Base-by-base conservation (phyloP, 2,888 invertebrate species). In the Pristionchus mayeri region DNA sequence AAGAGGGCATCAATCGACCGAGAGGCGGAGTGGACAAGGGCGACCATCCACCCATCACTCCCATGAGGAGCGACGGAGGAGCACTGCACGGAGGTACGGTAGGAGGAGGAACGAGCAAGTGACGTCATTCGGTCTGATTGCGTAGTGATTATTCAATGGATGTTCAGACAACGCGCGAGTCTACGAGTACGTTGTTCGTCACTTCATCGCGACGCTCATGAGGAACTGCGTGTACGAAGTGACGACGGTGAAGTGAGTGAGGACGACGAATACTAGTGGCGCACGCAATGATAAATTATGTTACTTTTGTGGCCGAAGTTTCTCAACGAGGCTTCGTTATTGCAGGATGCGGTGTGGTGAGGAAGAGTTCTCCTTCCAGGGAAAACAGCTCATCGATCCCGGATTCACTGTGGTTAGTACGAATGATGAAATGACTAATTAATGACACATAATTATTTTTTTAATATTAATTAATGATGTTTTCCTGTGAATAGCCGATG, bases 1-100 rank as follows among this genome's bases (percentile, higher is more conserved):
- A 81, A 2, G 94, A 94, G 84, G 96, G 97, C 0, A 95, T 97
- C 71, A 95, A 95, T 92, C 95, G 95, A 89, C 96, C 97, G 0
- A 93, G 96, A 94, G 96, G 96, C 92, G 97, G 97, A 0, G 95
- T 95, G 86, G 98, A 99, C 94, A 98, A 96, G 3, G 98, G 98
- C 0, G 99, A 99, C 94, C 99, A 99, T 95, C 99, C 99, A 0
- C 99, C 99, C 7, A 99, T 99, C 89, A 99, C 99, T 0, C 99
- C 99, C 0, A 97, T 97, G 96, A 96, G 96, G 92, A 93, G 95
- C 2, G 89, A 91, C 75, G 91, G 92, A 24, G 95, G 95, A 79
- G 96, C 97, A 87, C 94, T 97, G 9, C 92, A 93, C 78, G 91
- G 91, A 75, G 91, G 91, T 87, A 75, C 50, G 85, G 18, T 1